These are phyloP conservation scores for Diadegma fenestrale DNA, from an alignment of 2,888 invertebrate species.

Conservation along the genomic window DNA sequence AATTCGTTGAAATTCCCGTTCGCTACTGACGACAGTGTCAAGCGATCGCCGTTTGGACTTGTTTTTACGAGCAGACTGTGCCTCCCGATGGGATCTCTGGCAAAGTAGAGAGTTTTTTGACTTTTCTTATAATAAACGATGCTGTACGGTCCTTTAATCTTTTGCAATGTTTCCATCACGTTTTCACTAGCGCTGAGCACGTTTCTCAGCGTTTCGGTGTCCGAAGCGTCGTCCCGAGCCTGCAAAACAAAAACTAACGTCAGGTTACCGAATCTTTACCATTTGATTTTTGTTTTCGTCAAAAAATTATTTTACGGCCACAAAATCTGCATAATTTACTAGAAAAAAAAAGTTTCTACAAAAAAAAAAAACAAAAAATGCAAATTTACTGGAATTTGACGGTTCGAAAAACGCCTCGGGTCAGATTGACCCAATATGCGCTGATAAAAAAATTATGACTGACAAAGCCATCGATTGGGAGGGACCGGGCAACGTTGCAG, in stretches of 20 bases:
- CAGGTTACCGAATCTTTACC: not conserved
- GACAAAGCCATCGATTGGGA: too few species aligned
- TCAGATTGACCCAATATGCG: too few species aligned
- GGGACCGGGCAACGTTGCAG: too few species aligned
- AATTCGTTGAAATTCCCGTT: slow-evolving; percentile 84
- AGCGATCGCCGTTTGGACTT: slow-evolving; percentile 74
- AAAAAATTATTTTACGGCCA: too few species aligned
- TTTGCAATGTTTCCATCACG: slow-evolving; percentile 86
- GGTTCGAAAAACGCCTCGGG: too few species aligned
- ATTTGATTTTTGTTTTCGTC: too few species aligned
- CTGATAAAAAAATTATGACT: too few species aligned
- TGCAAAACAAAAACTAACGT: slow-evolving; percentile 29
- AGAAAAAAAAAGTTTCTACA: too few species aligned
- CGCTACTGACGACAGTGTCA: slow-evolving; percentile 79
- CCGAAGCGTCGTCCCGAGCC: slow-evolving; percentile 69
- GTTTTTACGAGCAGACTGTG: slow-evolving; percentile 91
- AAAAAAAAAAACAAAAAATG: too few species aligned
- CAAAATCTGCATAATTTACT: too few species aligned
- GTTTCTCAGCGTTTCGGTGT: slow-evolving; percentile 72
- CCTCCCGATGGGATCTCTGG: slow-evolving; percentile 94
- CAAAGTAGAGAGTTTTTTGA: slow-evolving; percentile 90
- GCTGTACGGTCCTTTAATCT: slow-evolving; percentile 93
- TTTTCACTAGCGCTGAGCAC: slow-evolving; percentile 74
- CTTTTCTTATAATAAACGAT: slow-evolving; percentile 90
- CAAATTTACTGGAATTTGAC: too few species aligned